phyloP scores from a whole-genome alignment of 2,113 vertebrate genomes.

The Leptobrachium ailaonicum region DNA sequence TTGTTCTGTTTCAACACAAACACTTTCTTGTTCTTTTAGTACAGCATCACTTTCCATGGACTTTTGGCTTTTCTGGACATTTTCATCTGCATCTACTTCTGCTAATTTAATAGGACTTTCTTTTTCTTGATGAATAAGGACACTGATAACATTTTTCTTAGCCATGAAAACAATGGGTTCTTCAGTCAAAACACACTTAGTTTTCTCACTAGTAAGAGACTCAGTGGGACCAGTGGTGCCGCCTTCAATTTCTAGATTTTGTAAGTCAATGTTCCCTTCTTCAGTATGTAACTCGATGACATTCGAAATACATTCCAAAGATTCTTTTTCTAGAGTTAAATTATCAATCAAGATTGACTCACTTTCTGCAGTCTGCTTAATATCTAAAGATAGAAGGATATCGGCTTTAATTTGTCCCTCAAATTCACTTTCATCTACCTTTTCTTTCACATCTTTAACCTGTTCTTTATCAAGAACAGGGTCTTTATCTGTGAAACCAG shows the following conservation, averaged over 20 bases:
- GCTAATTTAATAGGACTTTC: neutral
- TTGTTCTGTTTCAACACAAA: neutral
- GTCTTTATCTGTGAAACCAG: constrained; percentile 6
- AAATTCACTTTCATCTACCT: neutral
- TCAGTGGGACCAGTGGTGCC: neutral
- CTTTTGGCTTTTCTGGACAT: constrained; percentile 13
- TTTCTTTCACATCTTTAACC: constrained; percentile 8
- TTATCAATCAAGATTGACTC: neutral
- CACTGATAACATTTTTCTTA: neutral
- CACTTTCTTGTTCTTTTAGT: neutral
- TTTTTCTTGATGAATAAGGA: neutral
- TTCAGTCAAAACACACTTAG: neutral
- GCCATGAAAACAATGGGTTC: neutral
- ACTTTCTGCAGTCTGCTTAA: neutral
- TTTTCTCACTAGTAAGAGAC: neutral
- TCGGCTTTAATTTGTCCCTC: neutral
- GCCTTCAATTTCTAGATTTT: constrained; percentile 18
- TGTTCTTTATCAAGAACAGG: neutral
- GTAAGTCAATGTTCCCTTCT: constrained; percentile 44
- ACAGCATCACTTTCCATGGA: neutral
- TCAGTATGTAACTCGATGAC: neutral
- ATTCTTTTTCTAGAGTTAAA: neutral
- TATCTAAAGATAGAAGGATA: neutral
- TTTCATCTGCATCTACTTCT: constrained; percentile 36
- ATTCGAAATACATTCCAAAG: neutral